These are phyloP conservation scores for Mythimna loreyi DNA, from an alignment of 2,888 invertebrate species.

Conservation along the genomic window DNA sequence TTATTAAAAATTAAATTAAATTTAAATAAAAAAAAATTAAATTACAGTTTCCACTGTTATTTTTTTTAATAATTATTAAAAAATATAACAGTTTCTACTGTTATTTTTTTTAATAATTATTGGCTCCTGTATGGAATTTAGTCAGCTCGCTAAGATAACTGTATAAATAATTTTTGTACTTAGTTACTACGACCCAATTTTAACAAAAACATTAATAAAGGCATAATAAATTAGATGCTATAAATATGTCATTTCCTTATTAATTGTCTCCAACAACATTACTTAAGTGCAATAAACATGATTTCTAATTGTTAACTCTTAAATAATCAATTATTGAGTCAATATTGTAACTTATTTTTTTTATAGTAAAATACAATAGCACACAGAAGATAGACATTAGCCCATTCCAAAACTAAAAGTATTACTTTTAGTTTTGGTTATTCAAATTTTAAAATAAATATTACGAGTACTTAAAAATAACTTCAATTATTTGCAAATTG, in stretches of 20 bases:
- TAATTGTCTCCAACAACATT: background rate
- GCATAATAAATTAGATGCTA: background rate
- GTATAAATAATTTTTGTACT: background rate
- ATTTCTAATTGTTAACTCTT: background rate
- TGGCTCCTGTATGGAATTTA: background rate
- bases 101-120: too few relatives aligned
- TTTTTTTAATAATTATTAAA: too few relatives aligned
- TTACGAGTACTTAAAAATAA: slow-evolving; percentile 18
- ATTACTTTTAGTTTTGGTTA: too few relatives aligned
- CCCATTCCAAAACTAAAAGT: background rate
- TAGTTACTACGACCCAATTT: background rate
- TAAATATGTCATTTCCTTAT: slow-evolving; percentile 3
- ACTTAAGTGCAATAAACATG: background rate
- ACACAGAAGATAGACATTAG: background rate
- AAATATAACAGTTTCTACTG: too few relatives aligned
- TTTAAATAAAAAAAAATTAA: too few relatives aligned
- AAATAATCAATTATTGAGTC: background rate
- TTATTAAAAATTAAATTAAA: too few relatives aligned
- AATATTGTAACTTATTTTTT: background rate
- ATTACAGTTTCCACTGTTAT: too few relatives aligned
- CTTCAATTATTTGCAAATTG: slow-evolving; percentile 5
- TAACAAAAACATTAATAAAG: background rate
- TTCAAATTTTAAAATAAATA: background rate
- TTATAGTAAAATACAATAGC: background rate
- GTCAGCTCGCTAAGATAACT: background rate